phyloP scores from a whole-genome alignment of 2,888 invertebrate genomes.

The Enoplolaimus lenunculus region DNA sequence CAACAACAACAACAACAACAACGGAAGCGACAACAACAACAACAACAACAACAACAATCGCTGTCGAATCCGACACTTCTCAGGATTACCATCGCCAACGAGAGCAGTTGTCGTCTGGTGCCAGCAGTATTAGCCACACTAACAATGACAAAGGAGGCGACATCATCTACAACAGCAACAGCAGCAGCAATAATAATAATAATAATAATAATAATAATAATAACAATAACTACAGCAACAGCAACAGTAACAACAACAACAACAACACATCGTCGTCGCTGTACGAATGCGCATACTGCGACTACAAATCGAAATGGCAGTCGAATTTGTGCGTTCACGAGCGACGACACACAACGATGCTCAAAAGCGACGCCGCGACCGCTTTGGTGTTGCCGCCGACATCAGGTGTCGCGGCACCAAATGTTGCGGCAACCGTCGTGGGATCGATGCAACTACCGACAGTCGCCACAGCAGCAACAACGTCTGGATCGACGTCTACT shows the following conservation, averaged over 20 bases:
- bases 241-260: conserved; percentile 48
- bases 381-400: conserved; percentile 10
- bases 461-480: too few relatives aligned
- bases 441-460: too few relatives aligned
- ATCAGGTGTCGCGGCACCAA: too few relatives aligned
- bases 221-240: conserved; percentile 34
- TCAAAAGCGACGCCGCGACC: conserved; percentile 26
- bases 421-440: too few relatives aligned
- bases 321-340: conserved; percentile 83
- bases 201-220: not conserved
- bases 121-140: not conserved
- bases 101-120: not conserved
- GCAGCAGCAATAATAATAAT: not conserved
- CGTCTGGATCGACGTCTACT: too few relatives aligned
- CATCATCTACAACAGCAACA: not conserved
- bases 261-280: too few relatives aligned
- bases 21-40: too few relatives aligned
- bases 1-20: too few relatives aligned
- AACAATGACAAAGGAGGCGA: not conserved
- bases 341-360: conserved; percentile 55
- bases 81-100: too few relatives aligned
- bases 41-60: too few relatives aligned
- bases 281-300: conserved; percentile 78
- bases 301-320: conserved; percentile 71
- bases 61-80: too few relatives aligned